phyloP scores from a whole-genome alignment of 2,888 invertebrate species.

The Oscheius myriophilus region DNA sequence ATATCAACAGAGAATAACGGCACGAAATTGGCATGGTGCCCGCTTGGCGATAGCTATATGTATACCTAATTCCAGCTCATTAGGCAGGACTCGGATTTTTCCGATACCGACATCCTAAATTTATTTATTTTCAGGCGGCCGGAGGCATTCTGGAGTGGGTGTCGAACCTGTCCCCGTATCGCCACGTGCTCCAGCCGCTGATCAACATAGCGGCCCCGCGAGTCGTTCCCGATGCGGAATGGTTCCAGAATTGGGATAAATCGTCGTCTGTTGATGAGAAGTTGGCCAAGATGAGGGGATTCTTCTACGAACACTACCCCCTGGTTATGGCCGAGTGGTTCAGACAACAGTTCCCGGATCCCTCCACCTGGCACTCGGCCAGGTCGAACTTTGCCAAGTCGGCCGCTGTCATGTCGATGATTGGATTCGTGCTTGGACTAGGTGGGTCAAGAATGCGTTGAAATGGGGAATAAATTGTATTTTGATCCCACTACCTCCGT shows the following conservation, averaged over 20 bases:
- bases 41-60: too few species aligned
- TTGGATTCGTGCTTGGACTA: conserved; percentile 68
- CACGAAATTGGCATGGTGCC: too few species aligned
- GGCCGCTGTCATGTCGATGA: conserved; percentile 90
- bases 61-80: too few species aligned
- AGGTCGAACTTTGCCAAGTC: conserved; percentile 89
- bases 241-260: conserved; percentile 23
- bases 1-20: too few species aligned
- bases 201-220: conserved; percentile 18
- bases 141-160: conserved; percentile 97
- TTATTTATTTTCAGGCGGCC: conserved; percentile 79
- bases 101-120: too few species aligned
- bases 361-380: conserved; percentile 83
- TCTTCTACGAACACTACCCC: conserved; percentile 75
- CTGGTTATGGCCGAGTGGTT: conserved; percentile 91
- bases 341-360: conserved; percentile 56
- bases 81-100: too few species aligned
- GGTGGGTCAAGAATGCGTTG: conserved; percentile 15
- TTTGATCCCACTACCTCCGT: too few species aligned
- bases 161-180: conserved; percentile 78
- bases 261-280: conserved; percentile 26
- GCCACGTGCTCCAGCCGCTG: conserved; percentile 33
- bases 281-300: conserved; percentile 34
- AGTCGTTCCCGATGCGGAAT: conserved; percentile 1
- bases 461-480: too few species aligned